phyloP scores from a whole-genome alignment of 2,113 vertebrate genomes.

The Scomber colias region DNA sequence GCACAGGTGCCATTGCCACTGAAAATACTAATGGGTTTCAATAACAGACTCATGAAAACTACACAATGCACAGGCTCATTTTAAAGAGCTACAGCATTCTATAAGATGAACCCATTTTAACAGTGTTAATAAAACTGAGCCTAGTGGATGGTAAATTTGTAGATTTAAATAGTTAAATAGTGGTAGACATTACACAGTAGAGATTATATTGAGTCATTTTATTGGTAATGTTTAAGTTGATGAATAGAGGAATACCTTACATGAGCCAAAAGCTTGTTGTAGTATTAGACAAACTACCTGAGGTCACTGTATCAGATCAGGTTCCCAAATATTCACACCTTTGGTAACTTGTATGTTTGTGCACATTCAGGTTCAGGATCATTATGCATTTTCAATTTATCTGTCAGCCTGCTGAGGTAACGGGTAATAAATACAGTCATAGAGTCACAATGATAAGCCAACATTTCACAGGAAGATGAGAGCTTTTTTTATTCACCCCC shows the following conservation, averaged over 20 bases:
- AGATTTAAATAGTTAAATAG: neutral
- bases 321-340: neutral
- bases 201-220: neutral
- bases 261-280: slow-evolving; percentile 14
- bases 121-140: neutral
- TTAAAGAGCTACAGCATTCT: neutral
- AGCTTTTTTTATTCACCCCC: slow-evolving; percentile 46
- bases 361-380: slow-evolving; percentile 78
- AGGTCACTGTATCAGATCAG: slow-evolving; percentile 8
- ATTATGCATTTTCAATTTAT: slow-evolving; percentile 76
- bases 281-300: neutral
- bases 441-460: slow-evolving; percentile 67
- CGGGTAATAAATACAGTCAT: slow-evolving; percentile 80
- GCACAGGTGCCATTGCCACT: neutral
- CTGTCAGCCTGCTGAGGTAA: slow-evolving; percentile 79
- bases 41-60: neutral
- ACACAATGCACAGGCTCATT: neutral
- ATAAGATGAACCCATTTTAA: slow-evolving; percentile 26
- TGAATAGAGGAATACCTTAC: slow-evolving; percentile 1
- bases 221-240: neutral
- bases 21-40: slow-evolving; percentile 1
- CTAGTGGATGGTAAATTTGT: neutral
- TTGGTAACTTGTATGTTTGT: slow-evolving; percentile 24
- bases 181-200: neutral
- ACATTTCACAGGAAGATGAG: slow-evolving; percentile 61